Evolutionary conservation across 2,797 vertebrate species (phyloP).

Genomic region (Tympanoctomys barrerae): DNA sequence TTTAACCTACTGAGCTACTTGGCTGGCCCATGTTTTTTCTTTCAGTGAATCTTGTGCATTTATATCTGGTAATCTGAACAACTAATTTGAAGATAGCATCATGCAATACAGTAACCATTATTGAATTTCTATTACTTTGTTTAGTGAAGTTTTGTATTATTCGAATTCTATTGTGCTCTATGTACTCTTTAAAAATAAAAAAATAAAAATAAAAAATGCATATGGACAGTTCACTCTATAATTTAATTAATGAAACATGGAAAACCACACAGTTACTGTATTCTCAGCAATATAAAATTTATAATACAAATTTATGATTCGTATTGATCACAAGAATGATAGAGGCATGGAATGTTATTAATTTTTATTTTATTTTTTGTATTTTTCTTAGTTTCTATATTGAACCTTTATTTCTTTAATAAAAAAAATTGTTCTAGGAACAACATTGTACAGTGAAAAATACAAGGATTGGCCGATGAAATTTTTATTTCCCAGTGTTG

Average conservation of each 20-base stretch:
- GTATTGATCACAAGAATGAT: not conserved
- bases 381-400: not conserved
- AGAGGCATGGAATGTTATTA: not conserved
- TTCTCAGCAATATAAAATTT: not conserved
- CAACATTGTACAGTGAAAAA: not conserved
- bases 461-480: not conserved
- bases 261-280: not conserved
- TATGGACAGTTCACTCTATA: not conserved
- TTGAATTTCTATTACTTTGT: no score
- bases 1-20: no score
- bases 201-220: not conserved
- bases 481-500: not conserved
- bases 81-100: no score
- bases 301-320: not conserved
- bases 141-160: no score
- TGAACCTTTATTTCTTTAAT: conserved; percentile 1
- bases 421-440: conserved; percentile 6
- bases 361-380: conserved; percentile 27
- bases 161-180: no score
- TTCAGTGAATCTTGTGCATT: no score
- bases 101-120: no score
- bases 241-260: not conserved
- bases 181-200: not conserved
- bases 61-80: no score
- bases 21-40: no score